These are phyloP conservation scores for Numenius phaeopus DNA, from an alignment of 2,797 vertebrate species.

Conservation along the genomic window DNA sequence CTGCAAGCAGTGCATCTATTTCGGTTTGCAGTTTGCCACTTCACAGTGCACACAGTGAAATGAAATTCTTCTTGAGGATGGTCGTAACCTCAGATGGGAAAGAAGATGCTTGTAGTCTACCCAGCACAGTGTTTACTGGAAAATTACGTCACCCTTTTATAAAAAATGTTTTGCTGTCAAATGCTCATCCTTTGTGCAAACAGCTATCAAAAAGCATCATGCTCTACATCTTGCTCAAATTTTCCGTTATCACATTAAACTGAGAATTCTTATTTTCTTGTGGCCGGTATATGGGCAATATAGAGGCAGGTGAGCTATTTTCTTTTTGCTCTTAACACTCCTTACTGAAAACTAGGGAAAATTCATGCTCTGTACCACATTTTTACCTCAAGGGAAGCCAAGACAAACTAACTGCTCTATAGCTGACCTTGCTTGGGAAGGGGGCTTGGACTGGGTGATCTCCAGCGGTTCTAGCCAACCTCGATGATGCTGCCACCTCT, in stretches of 20 bases:
- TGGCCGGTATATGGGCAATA: too few relatives aligned
- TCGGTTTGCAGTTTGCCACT: not conserved
- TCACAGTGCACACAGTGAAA: rapidly evolving
- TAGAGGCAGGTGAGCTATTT: not conserved
- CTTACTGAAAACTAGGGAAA: not conserved
- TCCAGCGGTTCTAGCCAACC: not conserved
- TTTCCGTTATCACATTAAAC: not conserved
- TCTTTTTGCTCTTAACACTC: not conserved
- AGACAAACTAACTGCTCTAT: not conserved
- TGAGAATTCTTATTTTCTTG: not conserved
- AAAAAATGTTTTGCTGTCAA: not conserved
- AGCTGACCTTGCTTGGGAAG: not conserved
- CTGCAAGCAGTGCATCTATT: not conserved
- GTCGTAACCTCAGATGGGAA: not conserved
- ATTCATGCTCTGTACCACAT: rapidly evolving
- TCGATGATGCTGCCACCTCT: not conserved
- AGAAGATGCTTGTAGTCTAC: not conserved
- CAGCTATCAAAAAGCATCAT: not conserved
- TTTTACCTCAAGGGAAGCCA: not conserved
- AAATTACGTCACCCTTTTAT: not conserved
- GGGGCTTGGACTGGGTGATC: not conserved
- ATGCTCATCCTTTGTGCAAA: not conserved
- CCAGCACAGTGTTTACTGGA: not conserved
- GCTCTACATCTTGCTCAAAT: not conserved
- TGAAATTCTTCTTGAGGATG: not conserved